Percentiles rank a stretch among this genome's conserved stretches.
Conservation (phyloP, 2,113 vertebrate species). For the Myiozetetes cayanensis region DNA sequence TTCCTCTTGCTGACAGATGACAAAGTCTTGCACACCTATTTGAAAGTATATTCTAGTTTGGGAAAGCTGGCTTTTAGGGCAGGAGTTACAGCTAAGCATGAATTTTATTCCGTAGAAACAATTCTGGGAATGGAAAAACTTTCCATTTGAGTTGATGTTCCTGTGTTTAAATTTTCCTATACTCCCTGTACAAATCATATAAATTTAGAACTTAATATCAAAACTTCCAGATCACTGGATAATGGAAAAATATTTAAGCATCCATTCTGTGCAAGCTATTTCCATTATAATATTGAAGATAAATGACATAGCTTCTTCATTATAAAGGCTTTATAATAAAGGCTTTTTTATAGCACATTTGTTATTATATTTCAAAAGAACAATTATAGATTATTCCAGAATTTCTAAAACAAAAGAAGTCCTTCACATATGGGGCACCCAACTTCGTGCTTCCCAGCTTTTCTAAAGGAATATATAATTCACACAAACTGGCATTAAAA, state of each 20-base stretch:
- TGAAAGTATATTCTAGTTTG: neutral
- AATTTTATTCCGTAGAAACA: conserved; percentile 39
- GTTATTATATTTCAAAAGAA: neutral
- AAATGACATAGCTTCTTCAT: neutral
- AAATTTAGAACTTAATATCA: neutral
- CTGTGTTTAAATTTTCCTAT: conserved; percentile 38
- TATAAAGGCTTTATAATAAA: neutral
- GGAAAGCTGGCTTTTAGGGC: neutral
- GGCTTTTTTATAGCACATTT: neutral
- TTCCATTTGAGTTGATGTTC: conserved; percentile 10
- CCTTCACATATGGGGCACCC: neutral
- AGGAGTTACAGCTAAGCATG: neutral
- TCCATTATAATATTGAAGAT: neutral
- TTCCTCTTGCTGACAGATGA: neutral
- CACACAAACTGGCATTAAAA: neutral
- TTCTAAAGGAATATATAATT: neutral
- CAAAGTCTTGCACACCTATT: neutral
- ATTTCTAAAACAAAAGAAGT: neutral
- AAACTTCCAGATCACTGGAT: conserved; percentile 20
- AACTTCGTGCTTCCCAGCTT: neutral
- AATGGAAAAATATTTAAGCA: conserved; percentile 28
- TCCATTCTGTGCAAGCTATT: neutral
- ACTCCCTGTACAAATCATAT: neutral
- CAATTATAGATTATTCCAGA: neutral
- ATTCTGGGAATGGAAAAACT: conserved; percentile 29